These are phyloP conservation scores for Talpa occidentalis DNA, from an alignment of 2,113 vertebrate species.

Conservation along the genomic window DNA sequence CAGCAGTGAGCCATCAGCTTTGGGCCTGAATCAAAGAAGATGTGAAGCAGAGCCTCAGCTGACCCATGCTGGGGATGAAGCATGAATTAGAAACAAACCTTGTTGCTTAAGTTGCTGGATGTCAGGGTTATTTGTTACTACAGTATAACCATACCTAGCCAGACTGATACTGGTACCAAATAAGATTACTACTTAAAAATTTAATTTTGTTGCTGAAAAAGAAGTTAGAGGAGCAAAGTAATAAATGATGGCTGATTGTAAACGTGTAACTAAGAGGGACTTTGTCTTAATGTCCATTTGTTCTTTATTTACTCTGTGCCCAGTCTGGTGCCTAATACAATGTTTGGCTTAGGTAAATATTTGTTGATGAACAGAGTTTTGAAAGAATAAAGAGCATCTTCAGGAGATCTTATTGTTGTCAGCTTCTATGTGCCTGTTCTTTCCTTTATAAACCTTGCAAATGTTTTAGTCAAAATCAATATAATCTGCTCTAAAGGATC, in stretches of 20 bases:
- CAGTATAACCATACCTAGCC: not conserved
- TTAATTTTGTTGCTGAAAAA: not conserved
- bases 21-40: not conserved
- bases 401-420: not conserved
- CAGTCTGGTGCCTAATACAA: not conserved
- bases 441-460: not conserved
- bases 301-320: not conserved
- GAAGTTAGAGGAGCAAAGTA: not conserved
- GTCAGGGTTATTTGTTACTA: not conserved
- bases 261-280: not conserved
- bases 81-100: not conserved
- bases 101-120: not conserved
- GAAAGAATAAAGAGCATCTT: not conserved
- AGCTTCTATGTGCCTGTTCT: not conserved
- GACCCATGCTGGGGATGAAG: not conserved
- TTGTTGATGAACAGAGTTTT: not conserved
- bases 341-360: not conserved
- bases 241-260: not conserved
- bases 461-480: not conserved
- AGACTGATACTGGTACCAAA: not conserved
- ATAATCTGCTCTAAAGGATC: not conserved
- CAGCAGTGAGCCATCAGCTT: not conserved
- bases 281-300: not conserved
- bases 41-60: not conserved
- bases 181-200: conserved; percentile 19